Evolutionary conservation across 1,140 invertebrate species (phyloP), one percentile per base, ranked within the genome.

Genomic region (Pomacea maculata): DNA sequence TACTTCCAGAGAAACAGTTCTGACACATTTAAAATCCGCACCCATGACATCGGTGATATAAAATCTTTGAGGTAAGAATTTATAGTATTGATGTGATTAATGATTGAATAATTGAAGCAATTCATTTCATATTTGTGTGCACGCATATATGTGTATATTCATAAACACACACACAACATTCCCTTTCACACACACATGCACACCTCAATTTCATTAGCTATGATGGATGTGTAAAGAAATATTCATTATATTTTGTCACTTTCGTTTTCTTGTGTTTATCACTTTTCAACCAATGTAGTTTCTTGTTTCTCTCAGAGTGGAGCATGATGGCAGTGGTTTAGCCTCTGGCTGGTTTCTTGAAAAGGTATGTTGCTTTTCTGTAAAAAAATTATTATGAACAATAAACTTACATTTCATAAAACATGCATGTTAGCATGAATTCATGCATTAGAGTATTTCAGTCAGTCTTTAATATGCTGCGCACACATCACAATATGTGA

Each of bases 31-130:
- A 76, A 75, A 29, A 77, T 88, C 29, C 71, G 64, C 15, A 57
- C 85, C 65, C 65, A 70, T 80, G 86, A 89, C 77, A 83, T 91
- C 78, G 90, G 91, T 45, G 86, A 82, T 34, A 86, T 90, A 57
- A 89, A 83, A 78, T 88, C 88, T 76, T 83, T 91, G 34, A 86
- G 90, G 84, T 87, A n/a, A 81, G 25, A 15, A 11, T 61, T 11
- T 61, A 61, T 70, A n/a, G 21, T 4, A 12, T 0, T 11, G 29
- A 70, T 70, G 67, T 14, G 67, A 70, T 14, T 25, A 54, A 45
- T 5, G 52, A 73, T 34, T 73, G 34, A 45, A 45, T 73, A 1
- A 25, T 34, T 70, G 0, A n/a, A 1, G 67, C 29, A 34, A 11
- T 70, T 0, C 67, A 25, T 70, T 14, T 34, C 12, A 12, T 1